Percentiles rank a stretch among this genome's conserved stretches.
These are phyloP conservation scores for Zoanthus sansibaricus DNA, from an alignment of 92 coral and sea anemone species.

Conservation along the genomic window DNA sequence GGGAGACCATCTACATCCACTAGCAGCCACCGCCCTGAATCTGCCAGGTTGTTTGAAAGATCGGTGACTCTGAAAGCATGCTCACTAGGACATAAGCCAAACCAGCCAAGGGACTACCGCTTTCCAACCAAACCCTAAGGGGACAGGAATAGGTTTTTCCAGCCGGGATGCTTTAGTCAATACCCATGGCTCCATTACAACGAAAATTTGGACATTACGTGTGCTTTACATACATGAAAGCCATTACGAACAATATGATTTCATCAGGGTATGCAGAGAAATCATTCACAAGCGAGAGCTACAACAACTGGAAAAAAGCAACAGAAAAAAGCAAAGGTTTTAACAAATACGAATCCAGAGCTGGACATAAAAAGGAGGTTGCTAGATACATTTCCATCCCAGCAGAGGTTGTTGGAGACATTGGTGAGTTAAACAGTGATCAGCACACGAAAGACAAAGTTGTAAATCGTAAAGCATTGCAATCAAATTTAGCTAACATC, in stretches of 20 bases:
- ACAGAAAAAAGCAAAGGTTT: constrained; percentile 6
- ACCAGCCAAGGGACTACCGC: constrained; percentile 58
- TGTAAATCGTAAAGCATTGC: constrained; percentile 38
- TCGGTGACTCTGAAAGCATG: no score
- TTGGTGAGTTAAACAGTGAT: constrained; percentile 52
- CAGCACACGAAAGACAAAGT: constrained; percentile 46
- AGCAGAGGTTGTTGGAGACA: constrained; percentile 38
- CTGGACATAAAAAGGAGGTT: constrained; percentile 59
- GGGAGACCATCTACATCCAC: no score
- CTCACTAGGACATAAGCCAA: constrained; percentile 49
- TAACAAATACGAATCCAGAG: constrained; percentile 47
- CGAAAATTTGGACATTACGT: constrained; percentile 43
- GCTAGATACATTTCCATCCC: constrained; percentile 42
- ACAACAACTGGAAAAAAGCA: constrained; percentile 23
- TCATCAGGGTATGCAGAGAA: constrained; percentile 44
- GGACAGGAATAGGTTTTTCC: constrained; percentile 65
- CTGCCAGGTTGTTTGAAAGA: no score
- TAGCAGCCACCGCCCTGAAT: no score
- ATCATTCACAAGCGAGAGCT: constrained; percentile 44
- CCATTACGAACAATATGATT: constrained; percentile 17
- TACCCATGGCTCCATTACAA: constrained; percentile 62
- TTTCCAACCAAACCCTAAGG: constrained; percentile 65
- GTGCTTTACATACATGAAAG: constrained; percentile 49
- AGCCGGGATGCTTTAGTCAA: constrained; percentile 61
- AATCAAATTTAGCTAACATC: not conserved